These are phyloP conservation scores for Sterna hirundo DNA, from an alignment of 2,113 vertebrate species.

Conservation along the genomic window DNA sequence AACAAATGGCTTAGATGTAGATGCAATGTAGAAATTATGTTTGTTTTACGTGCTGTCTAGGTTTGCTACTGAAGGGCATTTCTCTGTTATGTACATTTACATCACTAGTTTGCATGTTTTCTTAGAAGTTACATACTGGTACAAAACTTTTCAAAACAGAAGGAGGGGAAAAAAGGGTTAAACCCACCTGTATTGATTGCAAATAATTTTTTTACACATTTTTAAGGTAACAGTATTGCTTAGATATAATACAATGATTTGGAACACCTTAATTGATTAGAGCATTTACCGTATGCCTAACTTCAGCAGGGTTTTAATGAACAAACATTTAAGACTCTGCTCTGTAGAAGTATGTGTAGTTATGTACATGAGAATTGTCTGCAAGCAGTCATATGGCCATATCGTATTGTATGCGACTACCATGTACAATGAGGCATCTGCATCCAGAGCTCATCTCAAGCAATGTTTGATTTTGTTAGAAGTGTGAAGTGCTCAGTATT, in stretches of 20 bases:
- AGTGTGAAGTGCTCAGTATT: background rate
- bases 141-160: background rate
- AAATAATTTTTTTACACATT: background rate
- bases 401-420: rapidly evolving
- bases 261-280: background rate
- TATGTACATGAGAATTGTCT: background rate
- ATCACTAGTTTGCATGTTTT: background rate
- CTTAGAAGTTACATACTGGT: background rate
- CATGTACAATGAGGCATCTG: background rate
- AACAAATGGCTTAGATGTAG: background rate
- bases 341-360: background rate
- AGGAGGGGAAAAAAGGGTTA: background rate
- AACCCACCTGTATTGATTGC: background rate
- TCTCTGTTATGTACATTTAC: background rate
- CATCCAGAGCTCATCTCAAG: background rate
- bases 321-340: background rate
- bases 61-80: background rate
- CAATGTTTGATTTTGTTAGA: background rate
- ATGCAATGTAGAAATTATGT: background rate
- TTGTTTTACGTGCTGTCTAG: background rate
- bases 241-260: background rate
- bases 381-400: rapidly evolving
- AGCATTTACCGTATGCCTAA: background rate
- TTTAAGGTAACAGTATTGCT: background rate
- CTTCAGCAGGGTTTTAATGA: background rate